Evolutionary conservation across 2,797 vertebrate genomes (phyloP).

Genomic region (Buceros bicornis): DNA sequence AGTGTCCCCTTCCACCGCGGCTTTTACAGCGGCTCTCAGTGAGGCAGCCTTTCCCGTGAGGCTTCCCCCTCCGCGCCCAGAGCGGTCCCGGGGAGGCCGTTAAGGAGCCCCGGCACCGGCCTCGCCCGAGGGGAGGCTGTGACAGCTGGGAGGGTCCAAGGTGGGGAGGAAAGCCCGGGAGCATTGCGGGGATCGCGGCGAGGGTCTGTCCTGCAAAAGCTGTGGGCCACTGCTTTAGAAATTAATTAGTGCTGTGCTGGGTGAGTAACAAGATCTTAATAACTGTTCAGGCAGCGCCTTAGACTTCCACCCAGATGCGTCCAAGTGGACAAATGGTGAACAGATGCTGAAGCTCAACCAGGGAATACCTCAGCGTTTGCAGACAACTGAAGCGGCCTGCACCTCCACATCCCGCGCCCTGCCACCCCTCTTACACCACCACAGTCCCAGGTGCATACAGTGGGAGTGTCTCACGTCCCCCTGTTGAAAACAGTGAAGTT

Average conservation of each 20-base stretch:
- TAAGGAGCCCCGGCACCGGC: background rate
- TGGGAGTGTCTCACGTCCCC: rapidly evolving
- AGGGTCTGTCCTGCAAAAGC: background rate
- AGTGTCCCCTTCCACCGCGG: too few relatives aligned
- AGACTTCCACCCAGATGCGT: rapidly evolving
- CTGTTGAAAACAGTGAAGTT: rapidly evolving
- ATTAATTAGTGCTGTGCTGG: background rate
- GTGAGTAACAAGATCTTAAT: rapidly evolving
- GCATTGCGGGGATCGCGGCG: rapidly evolving
- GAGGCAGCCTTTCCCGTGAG: background rate
- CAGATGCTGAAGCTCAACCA: background rate
- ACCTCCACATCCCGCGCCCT: rapidly evolving
- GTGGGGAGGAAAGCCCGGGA: background rate
- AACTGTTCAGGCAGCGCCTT: background rate
- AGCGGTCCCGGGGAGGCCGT: background rate
- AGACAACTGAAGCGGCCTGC: too few relatives aligned
- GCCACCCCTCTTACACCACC: rapidly evolving
- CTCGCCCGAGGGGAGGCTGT: background rate
- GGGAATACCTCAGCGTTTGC: rapidly evolving
- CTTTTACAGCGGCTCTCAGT: background rate
- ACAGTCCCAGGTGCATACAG: rapidly evolving
- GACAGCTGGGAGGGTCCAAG: rapidly evolving
- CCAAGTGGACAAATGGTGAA: rapidly evolving
- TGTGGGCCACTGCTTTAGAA: background rate
- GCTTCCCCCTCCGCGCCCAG: too few relatives aligned